Percentiles rank a stretch among this genome's conserved stretches.
phyloP scores from a whole-genome alignment of 2,113 vertebrate genomes.

The Sebastes schlegelii region DNA sequence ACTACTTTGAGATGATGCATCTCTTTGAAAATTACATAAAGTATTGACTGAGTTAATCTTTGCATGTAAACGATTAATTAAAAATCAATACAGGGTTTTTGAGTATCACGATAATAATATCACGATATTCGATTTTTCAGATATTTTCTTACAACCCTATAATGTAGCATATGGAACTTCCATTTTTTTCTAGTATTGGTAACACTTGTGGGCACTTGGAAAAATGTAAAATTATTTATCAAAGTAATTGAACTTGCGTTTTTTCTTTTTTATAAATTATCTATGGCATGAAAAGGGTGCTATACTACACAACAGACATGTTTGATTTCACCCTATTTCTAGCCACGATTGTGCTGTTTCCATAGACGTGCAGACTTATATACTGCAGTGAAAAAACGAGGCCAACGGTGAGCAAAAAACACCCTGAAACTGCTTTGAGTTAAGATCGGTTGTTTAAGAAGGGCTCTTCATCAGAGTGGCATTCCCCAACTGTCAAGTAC shows the following conservation, averaged over 20 bases:
- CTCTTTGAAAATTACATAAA: too few species aligned
- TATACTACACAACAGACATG: background rate
- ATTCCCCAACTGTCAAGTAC: background rate
- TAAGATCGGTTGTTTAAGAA: background rate
- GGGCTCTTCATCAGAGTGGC: slow-evolving; percentile 1
- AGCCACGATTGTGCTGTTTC: background rate
- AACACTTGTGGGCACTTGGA: background rate
- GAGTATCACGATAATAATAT: too few species aligned
- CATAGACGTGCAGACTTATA: background rate
- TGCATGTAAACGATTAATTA: too few species aligned
- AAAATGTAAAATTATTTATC: background rate
- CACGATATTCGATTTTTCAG: too few species aligned
- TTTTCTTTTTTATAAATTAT: background rate
- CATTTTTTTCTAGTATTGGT: background rate
- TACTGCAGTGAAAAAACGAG: background rate
- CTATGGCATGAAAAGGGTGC: background rate
- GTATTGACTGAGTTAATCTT: too few species aligned
- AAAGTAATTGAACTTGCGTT: background rate
- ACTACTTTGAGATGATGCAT: too few species aligned
- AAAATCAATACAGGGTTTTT: too few species aligned
- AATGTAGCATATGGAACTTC: background rate
- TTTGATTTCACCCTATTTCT: background rate
- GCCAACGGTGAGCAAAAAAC: background rate
- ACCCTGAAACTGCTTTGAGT: background rate
- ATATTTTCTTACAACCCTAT: too few species aligned